Evolutionary conservation across 1,140 invertebrate genomes (phyloP).

Genomic region (Cydia fagiglandana): DNA sequence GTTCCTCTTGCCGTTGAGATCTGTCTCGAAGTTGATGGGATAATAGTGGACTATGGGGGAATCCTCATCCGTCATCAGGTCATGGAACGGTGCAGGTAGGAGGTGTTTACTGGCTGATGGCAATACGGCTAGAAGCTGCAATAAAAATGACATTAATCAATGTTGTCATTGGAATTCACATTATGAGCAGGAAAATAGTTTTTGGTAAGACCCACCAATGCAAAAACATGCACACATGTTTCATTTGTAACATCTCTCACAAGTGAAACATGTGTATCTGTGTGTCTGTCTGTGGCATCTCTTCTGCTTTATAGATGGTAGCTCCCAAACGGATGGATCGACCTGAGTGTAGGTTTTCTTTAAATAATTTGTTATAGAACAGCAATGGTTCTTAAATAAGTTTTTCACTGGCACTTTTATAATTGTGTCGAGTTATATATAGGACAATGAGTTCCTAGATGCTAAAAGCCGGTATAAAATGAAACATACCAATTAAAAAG

Average conservation of each 20-base stretch:
- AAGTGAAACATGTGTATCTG: too few relatives aligned
- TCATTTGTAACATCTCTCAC: too few relatives aligned
- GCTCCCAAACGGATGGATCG: too few relatives aligned
- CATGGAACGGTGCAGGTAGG: conserved; percentile 89
- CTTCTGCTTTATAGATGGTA: too few relatives aligned
- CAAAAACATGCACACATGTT: neutral
- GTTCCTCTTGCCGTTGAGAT: conserved; percentile 95
- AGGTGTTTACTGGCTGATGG: conserved; percentile 91
- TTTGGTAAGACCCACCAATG: neutral
- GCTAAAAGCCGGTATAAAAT: too few relatives aligned
- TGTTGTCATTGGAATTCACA: too few relatives aligned
- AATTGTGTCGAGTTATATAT: too few relatives aligned
- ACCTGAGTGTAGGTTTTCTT: neutral
- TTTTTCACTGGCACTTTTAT: too few relatives aligned
- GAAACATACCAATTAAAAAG: too few relatives aligned
- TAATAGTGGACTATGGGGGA: conserved; percentile 95
- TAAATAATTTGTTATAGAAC: neutral
- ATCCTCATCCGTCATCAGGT: conserved; percentile 88
- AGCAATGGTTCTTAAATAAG: neutral
- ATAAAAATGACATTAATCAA: neutral
- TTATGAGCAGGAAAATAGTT: too few relatives aligned
- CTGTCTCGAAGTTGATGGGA: conserved; percentile 92
- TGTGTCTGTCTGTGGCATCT: too few relatives aligned
- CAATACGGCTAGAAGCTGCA: conserved; percentile 91
- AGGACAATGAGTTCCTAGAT: too few relatives aligned